phyloP scores from a whole-genome alignment of 2,888 invertebrate genomes.

The Aelia acuminata region DNA sequence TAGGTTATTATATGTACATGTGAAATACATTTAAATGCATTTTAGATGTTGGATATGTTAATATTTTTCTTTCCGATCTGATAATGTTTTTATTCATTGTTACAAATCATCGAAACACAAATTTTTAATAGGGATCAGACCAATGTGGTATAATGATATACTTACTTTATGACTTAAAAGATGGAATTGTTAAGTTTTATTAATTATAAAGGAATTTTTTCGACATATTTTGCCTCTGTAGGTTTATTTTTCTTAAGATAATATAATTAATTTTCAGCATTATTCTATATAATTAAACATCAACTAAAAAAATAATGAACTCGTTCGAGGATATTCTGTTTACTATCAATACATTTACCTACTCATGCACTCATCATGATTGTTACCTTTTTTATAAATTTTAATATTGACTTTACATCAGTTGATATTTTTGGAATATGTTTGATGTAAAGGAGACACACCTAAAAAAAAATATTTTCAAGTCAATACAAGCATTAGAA shows the following conservation, averaged over 20 bases:
- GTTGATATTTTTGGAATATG: too few species aligned
- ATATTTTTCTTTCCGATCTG: too few species aligned
- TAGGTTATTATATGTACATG: too few species aligned
- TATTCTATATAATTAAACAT: neutral
- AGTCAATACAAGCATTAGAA: too few species aligned
- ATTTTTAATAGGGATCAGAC: neutral
- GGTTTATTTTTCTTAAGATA: neutral
- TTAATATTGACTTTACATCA: too few species aligned
- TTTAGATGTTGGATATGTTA: too few species aligned
- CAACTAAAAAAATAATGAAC: neutral
- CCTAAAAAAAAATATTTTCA: too few species aligned
- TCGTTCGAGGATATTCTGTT: neutral
- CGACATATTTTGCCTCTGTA: neutral
- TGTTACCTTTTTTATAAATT: neutral
- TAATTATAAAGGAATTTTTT: neutral
- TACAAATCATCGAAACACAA: neutral
- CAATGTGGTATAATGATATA: too few species aligned
- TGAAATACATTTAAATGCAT: too few species aligned
- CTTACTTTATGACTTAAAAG: neutral
- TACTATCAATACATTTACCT: neutral
- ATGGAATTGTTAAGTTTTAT: too few species aligned
- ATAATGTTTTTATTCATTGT: too few species aligned
- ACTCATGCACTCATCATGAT: neutral
- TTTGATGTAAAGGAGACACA: too few species aligned
- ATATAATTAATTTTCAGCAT: neutral